Conservation (phyloP, 2,113 vertebrate species). For the Hiodon alosoides region DNA sequence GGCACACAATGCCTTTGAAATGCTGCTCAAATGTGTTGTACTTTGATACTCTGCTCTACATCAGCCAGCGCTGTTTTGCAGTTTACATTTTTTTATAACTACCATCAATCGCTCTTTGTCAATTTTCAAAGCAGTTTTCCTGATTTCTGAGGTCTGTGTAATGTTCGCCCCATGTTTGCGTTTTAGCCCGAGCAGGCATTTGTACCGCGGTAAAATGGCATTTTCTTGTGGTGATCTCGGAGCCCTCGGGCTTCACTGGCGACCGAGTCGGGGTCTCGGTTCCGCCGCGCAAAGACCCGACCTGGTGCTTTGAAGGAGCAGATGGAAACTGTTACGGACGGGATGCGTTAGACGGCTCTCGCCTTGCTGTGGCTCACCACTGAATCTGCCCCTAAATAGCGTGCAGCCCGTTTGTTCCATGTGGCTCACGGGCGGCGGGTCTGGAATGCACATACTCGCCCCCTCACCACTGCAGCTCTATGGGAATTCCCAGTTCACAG, state of each 20-base stretch:
- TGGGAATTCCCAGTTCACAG: neutral
- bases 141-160: neutral
- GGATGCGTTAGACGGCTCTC: neutral
- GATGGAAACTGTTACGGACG: constrained; percentile 5
- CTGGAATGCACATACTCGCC: neutral
- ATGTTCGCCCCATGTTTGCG: neutral
- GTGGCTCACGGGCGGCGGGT: neutral
- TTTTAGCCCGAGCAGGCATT: neutral
- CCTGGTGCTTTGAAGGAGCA: constrained; percentile 3
- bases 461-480: neutral
- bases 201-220: neutral
- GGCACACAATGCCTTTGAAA: neutral
- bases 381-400: neutral
- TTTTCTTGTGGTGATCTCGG: neutral
- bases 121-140: neutral
- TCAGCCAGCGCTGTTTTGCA: neutral
- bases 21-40: neutral
- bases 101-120: neutral
- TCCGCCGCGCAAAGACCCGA: neutral
- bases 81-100: neutral
- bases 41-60: neutral
- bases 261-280: neutral
- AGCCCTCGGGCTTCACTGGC: neutral
- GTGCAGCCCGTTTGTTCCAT: neutral
- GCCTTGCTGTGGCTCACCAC: constrained; percentile 2